phyloP scores from a whole-genome alignment of 2,113 vertebrate species.

The Egretta garzetta region DNA sequence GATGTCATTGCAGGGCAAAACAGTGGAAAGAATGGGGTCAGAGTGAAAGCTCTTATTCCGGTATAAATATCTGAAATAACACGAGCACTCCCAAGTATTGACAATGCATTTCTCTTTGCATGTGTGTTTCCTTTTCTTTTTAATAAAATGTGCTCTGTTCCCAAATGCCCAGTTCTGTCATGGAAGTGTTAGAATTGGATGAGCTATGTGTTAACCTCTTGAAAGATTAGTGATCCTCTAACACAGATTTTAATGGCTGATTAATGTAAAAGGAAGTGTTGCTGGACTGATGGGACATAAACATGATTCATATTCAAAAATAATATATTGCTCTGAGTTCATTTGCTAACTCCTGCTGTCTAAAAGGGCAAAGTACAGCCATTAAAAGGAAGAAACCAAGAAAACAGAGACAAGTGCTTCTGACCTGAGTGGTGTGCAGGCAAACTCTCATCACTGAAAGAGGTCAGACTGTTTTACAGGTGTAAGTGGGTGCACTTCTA shows the following conservation, averaged over 20 bases:
- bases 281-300: neutral
- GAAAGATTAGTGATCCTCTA: slow-evolving; percentile 15
- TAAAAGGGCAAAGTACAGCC: neutral
- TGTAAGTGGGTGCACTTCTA: neutral
- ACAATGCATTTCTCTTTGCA: neutral
- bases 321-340: neutral
- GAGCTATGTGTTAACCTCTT: neutral
- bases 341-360: neutral
- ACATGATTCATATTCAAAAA: slow-evolving; percentile 32
- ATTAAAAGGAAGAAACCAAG: slow-evolving; percentile 1
- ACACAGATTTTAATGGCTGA: neutral
- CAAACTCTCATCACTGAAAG: neutral
- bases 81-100: neutral
- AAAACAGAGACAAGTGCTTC: neutral
- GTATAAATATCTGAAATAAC: slow-evolving; percentile 45
- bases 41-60: slow-evolving; percentile 4
- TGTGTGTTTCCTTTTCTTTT: slow-evolving; percentile 8
- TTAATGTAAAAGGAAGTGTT: slow-evolving; percentile 23
- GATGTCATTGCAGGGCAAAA: neutral
- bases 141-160: neutral
- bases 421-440: neutral
- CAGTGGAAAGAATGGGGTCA: neutral
- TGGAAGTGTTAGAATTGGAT: neutral
- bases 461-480: neutral
- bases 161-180: neutral